Evolutionary conservation across 2,797 vertebrate species (phyloP), one percentile per base, ranked within the genome.

Genomic region (Hylomyscus alleni): DNA sequence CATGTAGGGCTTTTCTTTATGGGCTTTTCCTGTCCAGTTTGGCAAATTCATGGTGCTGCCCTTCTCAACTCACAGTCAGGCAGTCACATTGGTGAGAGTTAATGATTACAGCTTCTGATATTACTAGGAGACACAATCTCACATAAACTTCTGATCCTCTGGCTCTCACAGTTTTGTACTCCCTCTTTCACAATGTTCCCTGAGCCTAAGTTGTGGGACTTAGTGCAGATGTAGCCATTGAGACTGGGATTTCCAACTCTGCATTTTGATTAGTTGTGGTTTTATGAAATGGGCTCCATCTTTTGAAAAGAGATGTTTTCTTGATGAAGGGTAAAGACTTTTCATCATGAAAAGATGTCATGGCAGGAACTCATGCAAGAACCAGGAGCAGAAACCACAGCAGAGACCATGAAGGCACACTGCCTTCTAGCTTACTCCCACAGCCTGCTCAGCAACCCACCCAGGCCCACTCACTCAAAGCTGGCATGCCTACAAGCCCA

Each of bases 261-360:
- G 37, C 15, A 83, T 83, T 83, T 56, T 37, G 5, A 81, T 80
- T 54, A 22, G 31, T 81, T 81, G 52, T 26, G 14, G 56, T 26
- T 44, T 83, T 31, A 5, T 83, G 24, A 19, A 44, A 13, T 83
- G 24, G 37, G 29, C 37, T 83, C 24, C 37, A 83, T 62, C 40
- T 83, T 62, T 83, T 62, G 37, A 83, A 62, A 83, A 60, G n/a
- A 83, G 37, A 11, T 1, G 14, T 62, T 62, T 60, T 83, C 81
- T 83, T 62, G 37, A 83, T 44, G 37, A 83, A 15, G 15, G 26
- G 15, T 84, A 85, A 95, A 96, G 56, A 34, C 81, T 89, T 58
- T 19, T 44, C 37, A 31, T 44, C 37, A 83, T 0, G 40, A 24
- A 83, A 58, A 26, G 54, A 58, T 58, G 52, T 15, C 78, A 60